Evolutionary conservation across 1,140 invertebrate genomes (phyloP).

Genomic region (Drosophila bocqueti): DNA sequence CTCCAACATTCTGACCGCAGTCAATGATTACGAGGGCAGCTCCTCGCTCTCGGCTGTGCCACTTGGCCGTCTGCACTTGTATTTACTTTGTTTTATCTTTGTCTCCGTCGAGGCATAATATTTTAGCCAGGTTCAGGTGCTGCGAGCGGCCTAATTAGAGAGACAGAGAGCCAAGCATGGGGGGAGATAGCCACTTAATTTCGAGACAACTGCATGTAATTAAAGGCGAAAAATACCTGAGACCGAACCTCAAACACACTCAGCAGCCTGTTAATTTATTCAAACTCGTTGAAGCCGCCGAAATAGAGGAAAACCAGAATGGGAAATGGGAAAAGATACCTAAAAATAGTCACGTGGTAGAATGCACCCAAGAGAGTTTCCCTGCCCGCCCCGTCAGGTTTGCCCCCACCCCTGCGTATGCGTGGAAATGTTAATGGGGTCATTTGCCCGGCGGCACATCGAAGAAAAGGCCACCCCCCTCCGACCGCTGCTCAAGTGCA

Average conservation of each 20-base stretch:
- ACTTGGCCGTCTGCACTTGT: conserved; percentile 14
- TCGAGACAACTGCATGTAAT: conserved; percentile 65
- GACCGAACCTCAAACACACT: conserved; percentile 18
- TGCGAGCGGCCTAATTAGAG: conserved; percentile 59
- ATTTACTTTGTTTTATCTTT: conserved; percentile 51
- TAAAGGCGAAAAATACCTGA: conserved; percentile 54
- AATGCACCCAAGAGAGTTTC: conserved; percentile 58
- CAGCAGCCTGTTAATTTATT: conserved; percentile 66
- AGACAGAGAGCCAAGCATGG: conserved; percentile 22
- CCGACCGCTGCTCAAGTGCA: conserved; percentile 50
- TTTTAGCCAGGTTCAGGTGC: conserved; percentile 62
- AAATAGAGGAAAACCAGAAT: conserved; percentile 9
- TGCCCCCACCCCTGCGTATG: conserved; percentile 4
- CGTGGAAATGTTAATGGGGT: conserved; percentile 76
- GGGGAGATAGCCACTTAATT: conserved; percentile 41
- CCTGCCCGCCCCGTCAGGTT: conserved; percentile 6
- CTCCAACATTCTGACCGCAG: conserved; percentile 50
- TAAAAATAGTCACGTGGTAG: conserved; percentile 53
- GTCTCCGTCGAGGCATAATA: conserved; percentile 46
- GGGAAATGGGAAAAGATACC: conserved; percentile 32
- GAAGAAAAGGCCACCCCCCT: conserved; percentile 14
- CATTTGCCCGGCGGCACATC: conserved; percentile 65
- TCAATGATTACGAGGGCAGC: conserved; percentile 39
- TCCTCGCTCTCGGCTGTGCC: background rate
- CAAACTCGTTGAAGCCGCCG: conserved; percentile 56